These are phyloP conservation scores for Neopelma chrysocephalum DNA, from an alignment of 2,797 vertebrate genomes.

Conservation along the genomic window DNA sequence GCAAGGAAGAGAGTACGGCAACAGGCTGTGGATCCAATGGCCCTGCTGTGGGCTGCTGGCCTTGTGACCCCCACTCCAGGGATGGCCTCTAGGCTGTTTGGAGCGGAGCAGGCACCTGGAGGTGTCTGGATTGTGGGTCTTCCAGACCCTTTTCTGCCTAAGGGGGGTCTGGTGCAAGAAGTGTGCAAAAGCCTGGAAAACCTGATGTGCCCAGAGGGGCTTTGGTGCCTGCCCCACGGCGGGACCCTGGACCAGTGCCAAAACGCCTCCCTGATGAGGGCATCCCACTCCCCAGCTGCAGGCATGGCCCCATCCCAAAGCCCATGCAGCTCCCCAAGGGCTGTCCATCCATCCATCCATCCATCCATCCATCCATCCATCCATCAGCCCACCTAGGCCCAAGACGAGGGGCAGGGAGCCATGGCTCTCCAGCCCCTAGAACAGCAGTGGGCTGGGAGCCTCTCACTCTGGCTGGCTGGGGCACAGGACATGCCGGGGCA, in stretches of 20 bases:
- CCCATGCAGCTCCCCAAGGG: not conserved
- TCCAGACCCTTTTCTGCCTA: not conserved
- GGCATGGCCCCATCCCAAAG: not conserved
- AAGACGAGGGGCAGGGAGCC: accelerated
- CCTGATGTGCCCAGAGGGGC: not conserved
- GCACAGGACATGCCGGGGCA: not conserved
- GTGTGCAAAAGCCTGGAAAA: not conserved
- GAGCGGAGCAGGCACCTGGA: not conserved
- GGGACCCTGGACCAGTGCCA: not conserved
- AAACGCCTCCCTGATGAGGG: not conserved
- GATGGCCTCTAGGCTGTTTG: not conserved
- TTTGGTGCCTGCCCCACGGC: accelerated
- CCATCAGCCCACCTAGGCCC: not conserved
- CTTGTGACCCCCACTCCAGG: accelerated
- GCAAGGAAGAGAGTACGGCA: accelerated
- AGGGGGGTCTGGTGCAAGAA: accelerated
- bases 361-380: accelerated
- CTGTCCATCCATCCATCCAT: not conserved
- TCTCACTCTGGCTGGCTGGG: accelerated
- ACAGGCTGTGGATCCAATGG: accelerated
- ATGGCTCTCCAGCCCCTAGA: not conserved
- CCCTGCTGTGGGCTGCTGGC: not conserved
- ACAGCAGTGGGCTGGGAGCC: accelerated
- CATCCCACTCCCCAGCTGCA: not conserved
- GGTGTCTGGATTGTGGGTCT: not conserved